Evolutionary conservation across 1,140 invertebrate species (phyloP).

Genomic region (Thaumatotibia leucotreta): DNA sequence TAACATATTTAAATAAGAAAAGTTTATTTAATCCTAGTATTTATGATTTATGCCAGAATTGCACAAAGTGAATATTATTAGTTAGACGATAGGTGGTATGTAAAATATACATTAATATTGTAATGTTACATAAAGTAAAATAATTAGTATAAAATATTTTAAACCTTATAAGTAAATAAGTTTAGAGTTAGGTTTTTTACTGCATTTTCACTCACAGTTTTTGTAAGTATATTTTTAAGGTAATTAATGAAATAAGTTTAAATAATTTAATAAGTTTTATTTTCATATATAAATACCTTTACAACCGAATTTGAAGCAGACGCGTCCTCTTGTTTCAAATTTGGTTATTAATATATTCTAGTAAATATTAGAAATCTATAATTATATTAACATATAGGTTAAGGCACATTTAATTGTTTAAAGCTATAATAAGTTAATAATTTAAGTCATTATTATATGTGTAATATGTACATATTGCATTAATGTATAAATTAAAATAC

Average conservation of each 20-base stretch:
- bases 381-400: constrained; percentile 3
- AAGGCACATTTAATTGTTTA: background rate
- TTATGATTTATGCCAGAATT: constrained; percentile 15
- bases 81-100: background rate
- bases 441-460: constrained; percentile 10
- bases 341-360: constrained; percentile 23
- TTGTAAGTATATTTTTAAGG: constrained; percentile 22
- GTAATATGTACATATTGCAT: constrained; percentile 45
- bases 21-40: background rate
- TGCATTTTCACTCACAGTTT: constrained; percentile 56
- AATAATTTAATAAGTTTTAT: constrained; percentile 16
- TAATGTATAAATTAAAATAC: constrained; percentile 19
- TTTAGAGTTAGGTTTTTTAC: constrained; percentile 34
- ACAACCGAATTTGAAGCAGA: constrained; percentile 51
- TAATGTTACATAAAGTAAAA: background rate
- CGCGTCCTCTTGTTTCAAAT: constrained; percentile 66
- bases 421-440: background rate
- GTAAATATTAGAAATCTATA: constrained; percentile 12
- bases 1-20: no score
- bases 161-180: background rate
- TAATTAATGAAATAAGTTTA: constrained; percentile 22
- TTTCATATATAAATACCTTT: background rate
- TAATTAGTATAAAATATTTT: no score
- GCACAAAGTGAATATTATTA: constrained; percentile 25
- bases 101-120: no score